A percentile compares a stretch with the other conserved stretches of the same genome.
Conservation (phyloP, 1,140 invertebrate genomes). For the Andricus grossulariae region DNA sequence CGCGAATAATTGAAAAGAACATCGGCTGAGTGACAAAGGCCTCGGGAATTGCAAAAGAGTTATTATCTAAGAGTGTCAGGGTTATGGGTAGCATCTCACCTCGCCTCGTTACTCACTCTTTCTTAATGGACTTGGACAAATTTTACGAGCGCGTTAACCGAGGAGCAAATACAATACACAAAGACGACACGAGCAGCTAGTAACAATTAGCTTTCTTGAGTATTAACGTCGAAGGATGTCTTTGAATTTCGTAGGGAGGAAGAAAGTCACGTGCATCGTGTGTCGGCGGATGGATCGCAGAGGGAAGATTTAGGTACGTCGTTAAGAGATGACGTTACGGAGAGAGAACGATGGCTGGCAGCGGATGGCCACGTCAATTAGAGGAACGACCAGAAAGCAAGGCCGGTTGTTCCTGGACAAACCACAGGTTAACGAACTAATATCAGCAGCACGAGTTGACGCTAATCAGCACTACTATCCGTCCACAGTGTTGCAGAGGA, state of each 20-base stretch:
- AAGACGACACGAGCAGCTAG: not conserved
- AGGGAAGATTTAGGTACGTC: slow-evolving; percentile 46
- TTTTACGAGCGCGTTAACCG: not conserved
- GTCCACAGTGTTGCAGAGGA: slow-evolving; percentile 36
- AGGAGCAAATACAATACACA: not conserved
- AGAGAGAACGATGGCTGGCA: slow-evolving; percentile 42
- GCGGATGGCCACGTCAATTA: slow-evolving; percentile 57
- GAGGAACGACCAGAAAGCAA: slow-evolving; percentile 10
- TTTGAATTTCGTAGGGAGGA: too few relatives aligned
- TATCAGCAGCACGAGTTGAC: slow-evolving; percentile 50
- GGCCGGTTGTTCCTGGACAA: slow-evolving; percentile 31
- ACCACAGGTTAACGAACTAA: slow-evolving; percentile 60
- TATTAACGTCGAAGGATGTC: too few relatives aligned
- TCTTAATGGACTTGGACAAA: slow-evolving; percentile 1
- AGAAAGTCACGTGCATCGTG: too few relatives aligned
- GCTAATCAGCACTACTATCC: slow-evolving; percentile 54
- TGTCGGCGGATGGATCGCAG: not conserved
- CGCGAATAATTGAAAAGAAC: not conserved
- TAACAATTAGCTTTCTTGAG: slow-evolving; percentile 15
- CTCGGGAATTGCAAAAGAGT: not conserved
- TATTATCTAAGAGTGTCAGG: slow-evolving; percentile 9
- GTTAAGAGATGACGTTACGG: slow-evolving; percentile 58
- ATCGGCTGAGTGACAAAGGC: not conserved
- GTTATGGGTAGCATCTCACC: not conserved
- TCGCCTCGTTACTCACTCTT: not conserved